A percentile compares a stretch with the other conserved stretches of the same genome.
Conservation (phyloP, 2,797 vertebrate genomes). For the Phoxinus dragarum region DNA sequence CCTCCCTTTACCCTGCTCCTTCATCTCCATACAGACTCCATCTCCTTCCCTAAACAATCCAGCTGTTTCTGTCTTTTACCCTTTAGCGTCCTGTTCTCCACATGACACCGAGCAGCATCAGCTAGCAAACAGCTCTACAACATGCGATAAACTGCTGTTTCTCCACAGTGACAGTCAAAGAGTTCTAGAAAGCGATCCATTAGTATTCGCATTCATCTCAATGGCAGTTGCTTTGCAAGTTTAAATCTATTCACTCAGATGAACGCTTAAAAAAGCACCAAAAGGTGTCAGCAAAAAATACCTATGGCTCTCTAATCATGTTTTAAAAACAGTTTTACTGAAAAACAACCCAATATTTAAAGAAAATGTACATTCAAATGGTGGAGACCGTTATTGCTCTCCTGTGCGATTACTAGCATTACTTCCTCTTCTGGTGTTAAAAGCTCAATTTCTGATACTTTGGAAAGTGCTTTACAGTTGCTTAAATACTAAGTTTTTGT, state of each 20-base stretch:
- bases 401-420: background rate
- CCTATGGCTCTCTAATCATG: background rate
- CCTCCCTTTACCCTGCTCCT: constrained; percentile 43
- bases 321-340: background rate
- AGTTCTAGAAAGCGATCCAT: background rate
- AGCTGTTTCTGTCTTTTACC: constrained; percentile 22
- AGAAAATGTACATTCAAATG: background rate
- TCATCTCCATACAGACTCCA: constrained; percentile 33
- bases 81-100: constrained; percentile 21
- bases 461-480: background rate
- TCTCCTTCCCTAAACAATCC: constrained; percentile 40
- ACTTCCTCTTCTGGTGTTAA: background rate
- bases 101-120: background rate
- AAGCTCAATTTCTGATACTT: background rate
- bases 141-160: constrained; percentile 14
- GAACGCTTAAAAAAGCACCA: background rate
- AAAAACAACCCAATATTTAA: background rate
- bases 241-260: constrained; percentile 11
- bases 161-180: constrained; percentile 3
- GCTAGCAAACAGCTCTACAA: background rate
- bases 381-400: background rate
- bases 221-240: background rate
- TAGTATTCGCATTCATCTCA: background rate
- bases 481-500: background rate
- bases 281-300: background rate